A percentile compares a stretch with the other conserved stretches of the same genome.
Conservation (phyloP, 2,888 invertebrate species). For the Tetragnatha montana region DNA sequence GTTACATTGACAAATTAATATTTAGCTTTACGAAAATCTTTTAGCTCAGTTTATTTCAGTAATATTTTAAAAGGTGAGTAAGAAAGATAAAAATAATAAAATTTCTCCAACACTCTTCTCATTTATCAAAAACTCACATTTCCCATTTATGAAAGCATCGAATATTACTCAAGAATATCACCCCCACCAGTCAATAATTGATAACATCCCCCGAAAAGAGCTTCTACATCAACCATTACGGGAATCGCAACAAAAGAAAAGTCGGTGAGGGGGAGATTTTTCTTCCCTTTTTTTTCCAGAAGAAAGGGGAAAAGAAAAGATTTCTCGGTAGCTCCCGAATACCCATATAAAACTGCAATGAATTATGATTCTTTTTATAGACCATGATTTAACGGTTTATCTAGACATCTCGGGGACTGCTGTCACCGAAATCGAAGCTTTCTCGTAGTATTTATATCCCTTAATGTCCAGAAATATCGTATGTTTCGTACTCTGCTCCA, state of each 20-base stretch:
- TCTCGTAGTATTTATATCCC: neutral
- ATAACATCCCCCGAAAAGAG: conserved; percentile 6
- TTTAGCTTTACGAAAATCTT: too few species aligned
- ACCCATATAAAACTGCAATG: conserved; percentile 14
- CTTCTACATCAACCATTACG: conserved; percentile 3
- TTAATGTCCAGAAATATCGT: neutral
- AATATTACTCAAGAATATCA: conserved; percentile 6
- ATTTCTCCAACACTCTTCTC: neutral
- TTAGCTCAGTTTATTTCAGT: too few species aligned
- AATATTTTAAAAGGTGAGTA: too few species aligned
- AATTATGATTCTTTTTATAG: conserved; percentile 13
- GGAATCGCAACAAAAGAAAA: neutral
- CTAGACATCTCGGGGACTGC: neutral
- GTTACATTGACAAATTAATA: too few species aligned
- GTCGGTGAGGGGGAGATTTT: neutral
- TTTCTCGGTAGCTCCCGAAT: neutral
- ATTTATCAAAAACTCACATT: neutral
- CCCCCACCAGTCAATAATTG: conserved; percentile 15
- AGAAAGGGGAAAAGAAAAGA: neutral
- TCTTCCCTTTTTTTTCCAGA: neutral
- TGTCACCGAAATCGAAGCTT: neutral
- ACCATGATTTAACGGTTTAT: conserved; percentile 23
- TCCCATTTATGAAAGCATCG: neutral
- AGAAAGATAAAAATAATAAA: too few species aligned
- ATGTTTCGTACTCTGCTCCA: neutral